Evolutionary conservation across 1,140 invertebrate genomes (phyloP).

Genomic region (Phthorimaea operculella): DNA sequence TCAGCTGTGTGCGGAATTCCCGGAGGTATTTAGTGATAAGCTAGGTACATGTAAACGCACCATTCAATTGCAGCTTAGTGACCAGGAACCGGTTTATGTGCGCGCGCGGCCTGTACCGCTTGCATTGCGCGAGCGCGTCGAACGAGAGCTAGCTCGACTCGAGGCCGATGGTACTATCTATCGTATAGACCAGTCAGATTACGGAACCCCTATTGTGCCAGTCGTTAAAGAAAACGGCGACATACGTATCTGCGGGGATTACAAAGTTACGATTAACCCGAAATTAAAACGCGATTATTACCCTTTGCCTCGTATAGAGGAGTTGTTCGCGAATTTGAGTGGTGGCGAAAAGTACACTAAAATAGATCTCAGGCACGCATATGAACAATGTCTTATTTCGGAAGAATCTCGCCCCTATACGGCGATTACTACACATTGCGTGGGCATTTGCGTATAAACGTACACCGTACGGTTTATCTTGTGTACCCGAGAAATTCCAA

Average conservation of each 20-base stretch:
- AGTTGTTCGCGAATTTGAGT: constrained; percentile 30
- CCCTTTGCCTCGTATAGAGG: constrained; percentile 32
- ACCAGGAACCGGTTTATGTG: constrained; percentile 27
- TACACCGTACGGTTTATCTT: constrained; percentile 31
- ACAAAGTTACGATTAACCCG: constrained; percentile 27
- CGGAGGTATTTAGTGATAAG: constrained; percentile 24
- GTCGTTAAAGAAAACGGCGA: constrained; percentile 23
- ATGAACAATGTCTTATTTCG: constrained; percentile 23
- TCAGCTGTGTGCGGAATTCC: constrained; percentile 18
- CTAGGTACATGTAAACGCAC: constrained; percentile 24
- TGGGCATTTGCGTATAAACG: constrained; percentile 30
- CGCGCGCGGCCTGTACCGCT: constrained; percentile 35
- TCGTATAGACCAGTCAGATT: constrained; percentile 24
- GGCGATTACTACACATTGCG: constrained; percentile 31
- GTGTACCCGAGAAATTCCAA: constrained; percentile 37
- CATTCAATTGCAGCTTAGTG: constrained; percentile 19
- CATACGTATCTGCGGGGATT: constrained; percentile 26
- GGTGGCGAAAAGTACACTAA: constrained; percentile 27
- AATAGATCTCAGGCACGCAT: constrained; percentile 28
- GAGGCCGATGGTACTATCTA: constrained; percentile 28
- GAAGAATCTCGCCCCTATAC: constrained; percentile 27
- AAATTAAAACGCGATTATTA: constrained; percentile 28
- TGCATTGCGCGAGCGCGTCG: constrained; percentile 41
- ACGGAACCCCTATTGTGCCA: constrained; percentile 26
- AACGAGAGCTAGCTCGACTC: constrained; percentile 44